Evolutionary conservation across 2,888 invertebrate genomes (phyloP).

Genomic region (Zootermopsis nevadensis): DNA sequence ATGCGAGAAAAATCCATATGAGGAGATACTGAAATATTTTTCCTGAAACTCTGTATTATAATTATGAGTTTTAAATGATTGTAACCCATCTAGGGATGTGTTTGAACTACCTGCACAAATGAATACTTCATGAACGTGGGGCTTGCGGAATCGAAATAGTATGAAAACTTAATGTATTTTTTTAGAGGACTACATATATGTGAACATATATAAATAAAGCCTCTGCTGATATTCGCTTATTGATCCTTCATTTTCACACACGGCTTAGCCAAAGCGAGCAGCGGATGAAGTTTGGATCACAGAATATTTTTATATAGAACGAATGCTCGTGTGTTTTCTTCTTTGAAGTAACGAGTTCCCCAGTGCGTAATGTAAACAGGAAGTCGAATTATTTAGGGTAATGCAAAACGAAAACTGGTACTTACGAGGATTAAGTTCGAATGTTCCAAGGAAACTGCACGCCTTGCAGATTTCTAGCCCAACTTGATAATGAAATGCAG

Average conservation of each 20-base stretch:
- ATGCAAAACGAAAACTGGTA: too few species aligned
- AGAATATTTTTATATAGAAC: neutral
- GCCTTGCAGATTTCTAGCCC: too few species aligned
- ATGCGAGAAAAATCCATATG: too few species aligned
- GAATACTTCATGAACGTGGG: neutral
- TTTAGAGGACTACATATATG: neutral
- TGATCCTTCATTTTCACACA: neutral
- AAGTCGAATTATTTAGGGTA: too few species aligned
- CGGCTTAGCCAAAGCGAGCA: neutral
- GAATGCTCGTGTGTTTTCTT: neutral
- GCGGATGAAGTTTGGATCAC: neutral
- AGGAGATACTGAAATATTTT: neutral
- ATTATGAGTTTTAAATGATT: neutral
- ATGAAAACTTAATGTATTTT: neutral
- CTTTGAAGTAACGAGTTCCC: neutral
- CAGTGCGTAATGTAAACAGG: neutral
- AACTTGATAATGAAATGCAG: too few species aligned
- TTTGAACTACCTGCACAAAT: neutral
- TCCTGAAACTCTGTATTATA: neutral
- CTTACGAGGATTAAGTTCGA: too few species aligned
- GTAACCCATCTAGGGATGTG: neutral
- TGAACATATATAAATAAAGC: neutral
- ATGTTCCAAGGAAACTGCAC: too few species aligned
- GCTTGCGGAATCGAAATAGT: neutral
- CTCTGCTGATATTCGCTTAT: neutral